Evolutionary conservation across 2,797 vertebrate genomes (phyloP).

Genomic region (Manis pentadactyla): DNA sequence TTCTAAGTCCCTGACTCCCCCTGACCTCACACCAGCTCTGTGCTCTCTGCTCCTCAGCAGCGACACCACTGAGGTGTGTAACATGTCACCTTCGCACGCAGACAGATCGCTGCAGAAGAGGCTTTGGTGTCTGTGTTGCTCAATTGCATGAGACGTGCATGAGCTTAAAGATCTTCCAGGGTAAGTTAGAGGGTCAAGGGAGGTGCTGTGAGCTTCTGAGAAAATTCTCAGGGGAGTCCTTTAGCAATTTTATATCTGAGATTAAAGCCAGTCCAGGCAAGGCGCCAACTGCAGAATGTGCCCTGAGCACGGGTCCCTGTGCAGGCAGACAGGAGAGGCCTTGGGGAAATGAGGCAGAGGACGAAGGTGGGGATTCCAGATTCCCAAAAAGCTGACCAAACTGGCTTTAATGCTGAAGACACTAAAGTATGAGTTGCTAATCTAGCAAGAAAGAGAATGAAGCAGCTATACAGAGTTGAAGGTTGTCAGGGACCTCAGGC

Average conservation of each 20-base stretch:
- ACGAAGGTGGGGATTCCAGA: background rate
- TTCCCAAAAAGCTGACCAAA: background rate
- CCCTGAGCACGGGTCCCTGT: background rate
- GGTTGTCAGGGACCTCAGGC: background rate
- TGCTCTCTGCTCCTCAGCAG: background rate
- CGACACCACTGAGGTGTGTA: conserved; percentile 10
- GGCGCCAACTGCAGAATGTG: background rate
- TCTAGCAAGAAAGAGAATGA: background rate
- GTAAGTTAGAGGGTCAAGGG: conserved; percentile 49
- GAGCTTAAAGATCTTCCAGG: conserved; percentile 4
- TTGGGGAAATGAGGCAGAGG: background rate
- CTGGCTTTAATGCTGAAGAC: background rate
- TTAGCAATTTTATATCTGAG: background rate
- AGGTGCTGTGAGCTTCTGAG: background rate
- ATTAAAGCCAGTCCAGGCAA: background rate
- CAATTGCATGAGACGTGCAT: conserved; percentile 35
- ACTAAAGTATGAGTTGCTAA: background rate
- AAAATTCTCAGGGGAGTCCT: background rate
- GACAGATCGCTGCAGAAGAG: conserved; percentile 66
- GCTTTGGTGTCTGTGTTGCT: conserved; percentile 58
- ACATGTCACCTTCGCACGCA: conserved; percentile 43
- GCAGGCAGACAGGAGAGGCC: background rate
- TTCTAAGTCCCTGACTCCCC: background rate
- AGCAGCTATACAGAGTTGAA: background rate
- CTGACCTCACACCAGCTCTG: conserved; percentile 6